Conservation (phyloP, 2,113 vertebrate genomes). For the Lanius collurio region DNA sequence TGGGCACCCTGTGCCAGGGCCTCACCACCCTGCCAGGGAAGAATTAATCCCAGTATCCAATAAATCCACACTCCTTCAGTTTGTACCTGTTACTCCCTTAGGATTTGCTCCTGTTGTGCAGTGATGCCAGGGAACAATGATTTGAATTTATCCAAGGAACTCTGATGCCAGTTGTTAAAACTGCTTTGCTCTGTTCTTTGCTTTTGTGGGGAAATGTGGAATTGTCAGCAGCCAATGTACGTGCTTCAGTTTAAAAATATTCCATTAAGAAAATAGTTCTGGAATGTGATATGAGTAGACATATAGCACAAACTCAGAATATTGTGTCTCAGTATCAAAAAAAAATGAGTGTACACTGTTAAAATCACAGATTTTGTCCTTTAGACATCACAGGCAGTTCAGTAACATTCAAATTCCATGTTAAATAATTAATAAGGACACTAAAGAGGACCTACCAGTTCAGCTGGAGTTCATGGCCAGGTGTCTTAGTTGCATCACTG, state of each 20-base stretch:
- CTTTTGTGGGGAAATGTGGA: neutral
- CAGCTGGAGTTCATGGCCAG: neutral
- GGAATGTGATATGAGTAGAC: neutral
- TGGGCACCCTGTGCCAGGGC: neutral
- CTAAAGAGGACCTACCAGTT: neutral
- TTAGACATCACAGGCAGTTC: neutral
- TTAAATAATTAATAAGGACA: neutral
- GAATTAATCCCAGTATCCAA: accelerated
- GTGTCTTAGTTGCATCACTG: neutral
- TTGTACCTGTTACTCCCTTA: neutral
- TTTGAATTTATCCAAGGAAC: neutral
- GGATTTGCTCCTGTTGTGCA: neutral
- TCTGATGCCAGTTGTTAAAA: neutral
- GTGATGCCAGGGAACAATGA: neutral
- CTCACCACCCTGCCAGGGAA: neutral
- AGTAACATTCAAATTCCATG: neutral
- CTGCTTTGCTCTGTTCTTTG: neutral
- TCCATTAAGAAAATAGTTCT: neutral
- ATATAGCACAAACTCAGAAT: neutral
- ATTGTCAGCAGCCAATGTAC: neutral
- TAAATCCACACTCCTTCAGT: neutral
- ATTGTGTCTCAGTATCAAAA: neutral
- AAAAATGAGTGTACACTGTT: neutral
- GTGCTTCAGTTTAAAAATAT: neutral
- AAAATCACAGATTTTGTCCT: neutral